Evolutionary conservation across 2,113 vertebrate species (phyloP).

Genomic region (Nettapus auritus): DNA sequence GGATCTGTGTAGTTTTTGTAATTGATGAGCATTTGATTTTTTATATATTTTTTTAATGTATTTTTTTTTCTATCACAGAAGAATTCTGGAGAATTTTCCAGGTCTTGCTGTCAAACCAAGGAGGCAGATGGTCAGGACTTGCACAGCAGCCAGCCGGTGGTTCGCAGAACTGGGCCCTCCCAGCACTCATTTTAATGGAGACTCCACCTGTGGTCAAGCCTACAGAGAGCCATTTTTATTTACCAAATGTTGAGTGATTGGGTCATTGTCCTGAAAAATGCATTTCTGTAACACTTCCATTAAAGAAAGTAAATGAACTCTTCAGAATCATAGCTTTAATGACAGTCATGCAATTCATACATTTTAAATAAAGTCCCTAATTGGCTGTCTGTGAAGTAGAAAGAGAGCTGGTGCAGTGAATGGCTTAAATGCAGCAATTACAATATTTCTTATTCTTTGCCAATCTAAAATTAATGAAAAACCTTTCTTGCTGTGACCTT

Average conservation of each 20-base stretch:
- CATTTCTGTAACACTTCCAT: not conserved
- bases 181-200: not conserved
- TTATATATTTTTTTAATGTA: not conserved
- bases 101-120: not conserved
- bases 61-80: not conserved
- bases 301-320: conserved; percentile 30
- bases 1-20: not conserved
- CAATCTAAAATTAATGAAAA: conserved; percentile 67
- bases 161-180: not conserved
- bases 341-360: conserved; percentile 3
- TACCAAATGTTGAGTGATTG: conserved; percentile 25
- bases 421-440: conserved; percentile 50
- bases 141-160: not conserved
- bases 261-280: conserved; percentile 19
- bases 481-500: conserved; percentile 58
- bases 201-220: not conserved
- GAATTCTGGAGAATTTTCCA: not conserved
- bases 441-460: conserved; percentile 54
- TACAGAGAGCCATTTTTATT: conserved; percentile 8
- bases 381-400: conserved; percentile 18
- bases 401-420: not conserved
- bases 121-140: not conserved
- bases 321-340: conserved; percentile 29
- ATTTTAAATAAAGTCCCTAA: conserved; percentile 54
- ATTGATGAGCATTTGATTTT: not conserved